Evolutionary conservation across 2,797 vertebrate species (phyloP), one percentile per base, ranked within the genome.

Genomic region (Dromococcyx pavoninus): DNA sequence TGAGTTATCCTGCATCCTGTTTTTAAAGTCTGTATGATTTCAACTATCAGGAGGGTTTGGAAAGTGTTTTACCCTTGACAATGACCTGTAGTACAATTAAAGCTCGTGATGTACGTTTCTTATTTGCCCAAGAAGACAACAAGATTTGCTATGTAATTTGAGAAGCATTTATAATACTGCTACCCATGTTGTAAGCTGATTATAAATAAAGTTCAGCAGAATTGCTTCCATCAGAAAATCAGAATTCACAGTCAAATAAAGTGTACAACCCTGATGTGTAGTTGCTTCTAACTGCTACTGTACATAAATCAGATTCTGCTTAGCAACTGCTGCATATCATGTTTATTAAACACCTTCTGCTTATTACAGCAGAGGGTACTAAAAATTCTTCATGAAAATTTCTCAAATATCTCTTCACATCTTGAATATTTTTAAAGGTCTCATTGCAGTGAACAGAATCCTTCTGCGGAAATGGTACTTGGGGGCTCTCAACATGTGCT

Each of bases 331-430:
- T 94, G 97, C 94, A 96, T 96, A 97, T 96, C 97, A 97, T 97
- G 96, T 97, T 97, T 97, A 97, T 97, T 96, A 97, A 98, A 98
- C 95, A 96, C 96, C 97, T 97, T 97, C 96, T 96, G 97, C 94
- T 95, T 97, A 90, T 96, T 93, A 88, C 94, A 88, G 95, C 92
- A 95, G 88, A 94, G 92, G 94, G 92, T 86, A 94, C 93, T 94
- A 80, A 96, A 95, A 95, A 95, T 77, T 89, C 89, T 89, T 71
- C 60, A 88, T n/a, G 75, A 95, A 91, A 95, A 89, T 93, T 91
- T 96, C 70, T 76, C 93, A 74, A 94, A 96, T 96, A 89, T 87
- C 67, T 97, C 89, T 96, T 96, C 56, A 70, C 90, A 89, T 94
- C 50, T 96, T 93, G 37, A 72, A 92, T 96, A 83, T 92, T 95